These are phyloP conservation scores for Quadroppia sp. DNA, from an alignment of 2,888 invertebrate genomes.

Conservation along the genomic window DNA sequence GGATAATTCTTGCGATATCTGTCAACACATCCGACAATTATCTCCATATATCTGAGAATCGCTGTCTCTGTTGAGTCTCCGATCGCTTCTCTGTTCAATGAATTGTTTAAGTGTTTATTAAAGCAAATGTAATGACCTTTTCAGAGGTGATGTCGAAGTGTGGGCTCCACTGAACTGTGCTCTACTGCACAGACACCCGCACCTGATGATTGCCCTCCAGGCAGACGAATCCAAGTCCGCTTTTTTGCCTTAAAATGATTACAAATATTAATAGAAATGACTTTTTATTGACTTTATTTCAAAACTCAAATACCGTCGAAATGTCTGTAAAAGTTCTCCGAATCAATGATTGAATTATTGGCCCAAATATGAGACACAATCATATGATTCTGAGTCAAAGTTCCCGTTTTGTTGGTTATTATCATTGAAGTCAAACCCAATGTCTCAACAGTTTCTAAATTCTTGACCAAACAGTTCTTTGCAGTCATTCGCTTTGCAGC, in stretches of 20 bases:
- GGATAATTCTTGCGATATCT: conserved; percentile 49
- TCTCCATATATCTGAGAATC: conserved; percentile 53
- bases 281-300: no score
- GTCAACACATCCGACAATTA: conserved; percentile 51
- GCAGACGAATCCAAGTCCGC: conserved; percentile 26
- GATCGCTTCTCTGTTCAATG: conserved; percentile 51
- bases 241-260: neutral
- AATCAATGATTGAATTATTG: conserved; percentile 38
- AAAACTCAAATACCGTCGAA: neutral
- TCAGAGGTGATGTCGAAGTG: neutral
- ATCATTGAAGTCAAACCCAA: conserved; percentile 62
- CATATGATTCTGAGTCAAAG: conserved; percentile 60
- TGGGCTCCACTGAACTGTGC: conserved; percentile 39
- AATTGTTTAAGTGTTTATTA: neutral
- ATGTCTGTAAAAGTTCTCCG: conserved; percentile 36
- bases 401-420: conserved; percentile 75
- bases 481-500: conserved; percentile 63
- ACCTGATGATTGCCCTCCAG: conserved; percentile 34
- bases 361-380: conserved; percentile 57
- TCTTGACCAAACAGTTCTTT: conserved; percentile 73
- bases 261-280: neutral
- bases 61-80: conserved; percentile 54
- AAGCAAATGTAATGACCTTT: conserved; percentile 5
- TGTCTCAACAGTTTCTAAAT: conserved; percentile 59
- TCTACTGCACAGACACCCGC: conserved; percentile 26